Percentiles rank a stretch among this genome's conserved stretches.
Conservation (phyloP, 2,888 invertebrate species). For the Galerucella calmariensis region DNA sequence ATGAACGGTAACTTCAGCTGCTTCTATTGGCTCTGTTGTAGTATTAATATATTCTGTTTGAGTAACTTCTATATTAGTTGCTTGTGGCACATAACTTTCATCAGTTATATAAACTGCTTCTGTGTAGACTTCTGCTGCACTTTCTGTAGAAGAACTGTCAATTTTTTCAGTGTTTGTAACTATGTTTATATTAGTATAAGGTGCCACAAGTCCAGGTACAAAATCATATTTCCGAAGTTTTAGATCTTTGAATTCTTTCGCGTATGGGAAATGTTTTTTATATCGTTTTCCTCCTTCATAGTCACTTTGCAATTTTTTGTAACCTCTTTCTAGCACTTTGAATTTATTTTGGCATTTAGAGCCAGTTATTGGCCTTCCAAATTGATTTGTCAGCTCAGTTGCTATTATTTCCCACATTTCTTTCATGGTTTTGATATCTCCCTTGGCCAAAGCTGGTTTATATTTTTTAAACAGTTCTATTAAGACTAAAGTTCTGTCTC, state of each 20-base stretch:
- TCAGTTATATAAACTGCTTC: neutral
- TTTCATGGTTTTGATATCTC: constrained; percentile 36
- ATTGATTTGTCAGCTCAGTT: constrained; percentile 27
- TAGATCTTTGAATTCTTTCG: constrained; percentile 24
- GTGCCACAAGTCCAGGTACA: constrained; percentile 9
- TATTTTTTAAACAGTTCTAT: constrained; percentile 38
- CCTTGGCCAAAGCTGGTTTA: constrained; percentile 30
- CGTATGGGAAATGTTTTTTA: constrained; percentile 16
- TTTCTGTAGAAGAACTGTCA: constrained; percentile 11
- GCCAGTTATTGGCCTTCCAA: constrained; percentile 20
- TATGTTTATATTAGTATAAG: constrained; percentile 4
- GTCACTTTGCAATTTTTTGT: constrained; percentile 30
- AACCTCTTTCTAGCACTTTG: constrained; percentile 39
- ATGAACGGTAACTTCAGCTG: constrained; percentile 11
- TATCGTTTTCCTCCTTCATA: constrained; percentile 5
- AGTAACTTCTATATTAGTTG: constrained; percentile 3
- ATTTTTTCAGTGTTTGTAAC: neutral
- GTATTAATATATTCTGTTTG: constrained; percentile 11
- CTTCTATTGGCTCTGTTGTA: neutral
- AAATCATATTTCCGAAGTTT: constrained; percentile 18
- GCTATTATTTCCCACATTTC: constrained; percentile 41
- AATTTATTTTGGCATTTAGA: constrained; percentile 38
- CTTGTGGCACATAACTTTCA: neutral
- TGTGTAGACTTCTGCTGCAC: constrained; percentile 15
- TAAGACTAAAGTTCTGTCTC: constrained; percentile 25